Evolutionary conservation across 2,113 vertebrate genomes (phyloP).

Genomic region (Scortum barcoo): DNA sequence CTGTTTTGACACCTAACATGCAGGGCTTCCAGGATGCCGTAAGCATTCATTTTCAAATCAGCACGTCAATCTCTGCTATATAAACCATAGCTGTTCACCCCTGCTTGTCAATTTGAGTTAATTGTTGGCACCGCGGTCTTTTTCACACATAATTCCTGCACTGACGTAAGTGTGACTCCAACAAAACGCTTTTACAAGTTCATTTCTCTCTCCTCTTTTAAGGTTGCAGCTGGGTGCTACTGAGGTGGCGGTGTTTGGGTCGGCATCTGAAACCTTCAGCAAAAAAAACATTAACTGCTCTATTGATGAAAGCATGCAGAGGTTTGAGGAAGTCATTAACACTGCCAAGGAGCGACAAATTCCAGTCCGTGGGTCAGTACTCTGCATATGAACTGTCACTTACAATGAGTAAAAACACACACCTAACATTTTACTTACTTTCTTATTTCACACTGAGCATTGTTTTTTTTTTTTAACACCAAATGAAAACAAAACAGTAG

Average conservation of each 20-base stretch:
- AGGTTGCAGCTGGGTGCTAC: constrained; percentile 94
- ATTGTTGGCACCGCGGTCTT: constrained; percentile 5
- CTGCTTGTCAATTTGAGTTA: constrained; percentile 39
- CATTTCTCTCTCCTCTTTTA: constrained; percentile 54
- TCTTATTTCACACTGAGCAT: constrained; percentile 18
- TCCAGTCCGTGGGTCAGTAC: constrained; percentile 91
- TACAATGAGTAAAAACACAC: constrained; percentile 29
- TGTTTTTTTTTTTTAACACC: constrained; percentile 2
- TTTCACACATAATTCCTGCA: constrained; percentile 25
- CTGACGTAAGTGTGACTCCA: constrained; percentile 33
- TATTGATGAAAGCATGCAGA: constrained; percentile 93
- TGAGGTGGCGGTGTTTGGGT: constrained; percentile 94
- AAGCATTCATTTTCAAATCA: constrained; percentile 78
- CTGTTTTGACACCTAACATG: constrained; percentile 94
- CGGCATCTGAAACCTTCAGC: constrained; percentile 93
- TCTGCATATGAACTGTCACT: constrained; percentile 15
- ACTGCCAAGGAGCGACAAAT: constrained; percentile 88
- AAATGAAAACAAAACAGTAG: constrained; percentile 6
- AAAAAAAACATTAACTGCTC: constrained; percentile 95
- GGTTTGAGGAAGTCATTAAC: constrained; percentile 90
- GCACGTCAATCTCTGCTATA: constrained; percentile 21
- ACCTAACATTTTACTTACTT: not conserved
- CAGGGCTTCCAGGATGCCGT: constrained; percentile 94
- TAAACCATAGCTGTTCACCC: constrained; percentile 7
- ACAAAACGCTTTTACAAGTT: constrained; percentile 28